Conservation (phyloP, 2,113 vertebrate species). For the Antechinus flavipes region DNA sequence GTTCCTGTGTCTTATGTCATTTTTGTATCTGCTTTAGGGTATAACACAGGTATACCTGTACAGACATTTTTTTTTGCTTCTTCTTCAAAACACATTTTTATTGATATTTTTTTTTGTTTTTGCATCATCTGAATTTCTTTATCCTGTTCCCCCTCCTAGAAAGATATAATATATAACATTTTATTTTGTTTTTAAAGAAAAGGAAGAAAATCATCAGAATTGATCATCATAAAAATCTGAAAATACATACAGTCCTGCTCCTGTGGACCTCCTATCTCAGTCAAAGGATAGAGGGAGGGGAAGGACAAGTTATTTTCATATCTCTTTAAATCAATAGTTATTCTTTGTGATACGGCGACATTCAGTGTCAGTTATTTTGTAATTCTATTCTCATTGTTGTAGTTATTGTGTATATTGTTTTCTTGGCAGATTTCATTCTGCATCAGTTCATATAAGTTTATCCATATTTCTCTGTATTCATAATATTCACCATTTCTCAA, state of each 20-base stretch:
- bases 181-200: neutral
- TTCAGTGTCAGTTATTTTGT: neutral
- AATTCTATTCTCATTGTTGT: neutral
- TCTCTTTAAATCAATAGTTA: neutral
- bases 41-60: neutral
- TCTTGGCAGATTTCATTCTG: neutral
- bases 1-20: neutral
- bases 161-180: neutral
- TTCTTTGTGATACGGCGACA: neutral
- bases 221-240: neutral
- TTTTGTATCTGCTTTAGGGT: neutral
- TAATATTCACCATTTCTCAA: too few relatives aligned
- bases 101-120: neutral
- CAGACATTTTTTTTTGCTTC: neutral
- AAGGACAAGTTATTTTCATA: neutral
- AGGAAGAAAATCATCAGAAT: neutral
- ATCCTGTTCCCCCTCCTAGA: neutral
- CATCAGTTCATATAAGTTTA: neutral
- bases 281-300: neutral
- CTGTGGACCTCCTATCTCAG: neutral
- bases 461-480: neutral
- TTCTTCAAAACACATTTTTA: neutral
- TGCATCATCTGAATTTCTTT: neutral
- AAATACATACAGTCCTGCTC: neutral
- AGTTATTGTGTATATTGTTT: neutral